Percentiles rank a stretch among this genome's conserved stretches.
phyloP scores from a whole-genome alignment of 2,113 vertebrate species.

The Morone chrysops region DNA sequence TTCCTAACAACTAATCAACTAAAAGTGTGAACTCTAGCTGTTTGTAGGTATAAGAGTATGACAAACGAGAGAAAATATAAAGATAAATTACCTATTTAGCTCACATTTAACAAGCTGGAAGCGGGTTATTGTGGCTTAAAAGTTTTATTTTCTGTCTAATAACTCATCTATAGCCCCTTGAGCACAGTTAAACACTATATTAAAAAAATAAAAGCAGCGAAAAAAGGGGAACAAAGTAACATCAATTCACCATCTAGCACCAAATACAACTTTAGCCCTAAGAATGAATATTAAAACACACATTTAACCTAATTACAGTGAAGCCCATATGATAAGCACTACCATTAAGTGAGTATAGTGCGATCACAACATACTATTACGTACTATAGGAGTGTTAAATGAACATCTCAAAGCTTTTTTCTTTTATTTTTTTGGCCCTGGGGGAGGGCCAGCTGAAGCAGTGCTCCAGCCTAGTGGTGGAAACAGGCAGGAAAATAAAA shows the following conservation, averaged over 20 bases:
- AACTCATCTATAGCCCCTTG: not conserved
- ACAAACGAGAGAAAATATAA: too few species aligned
- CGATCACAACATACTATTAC: slow-evolving; percentile 55
- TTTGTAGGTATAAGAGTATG: too few species aligned
- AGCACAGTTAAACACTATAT: not conserved
- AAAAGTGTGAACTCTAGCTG: too few species aligned
- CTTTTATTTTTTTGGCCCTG: slow-evolving; percentile 12
- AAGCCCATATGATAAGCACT: slow-evolving; percentile 32
- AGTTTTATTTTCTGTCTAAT: not conserved
- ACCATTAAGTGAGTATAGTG: slow-evolving; percentile 13
- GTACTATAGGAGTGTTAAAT: slow-evolving; percentile 38
- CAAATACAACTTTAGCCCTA: slow-evolving; percentile 13
- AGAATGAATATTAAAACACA: slow-evolving; percentile 14
- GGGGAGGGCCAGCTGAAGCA: slow-evolving; percentile 54
- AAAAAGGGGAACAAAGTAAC: not conserved
- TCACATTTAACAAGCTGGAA: not conserved
- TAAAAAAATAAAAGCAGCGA: not conserved
- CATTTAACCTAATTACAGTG: slow-evolving; percentile 50
- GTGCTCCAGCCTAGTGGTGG: slow-evolving; percentile 73
- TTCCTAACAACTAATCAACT: too few species aligned
- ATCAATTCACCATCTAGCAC: not conserved
- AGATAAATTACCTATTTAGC: not conserved
- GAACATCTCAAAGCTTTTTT: not conserved
- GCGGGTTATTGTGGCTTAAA: not conserved
- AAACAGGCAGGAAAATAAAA: slow-evolving; percentile 71